phyloP scores from a whole-genome alignment of 2,797 vertebrate genomes.

The Acanthurus leucopareius region DNA sequence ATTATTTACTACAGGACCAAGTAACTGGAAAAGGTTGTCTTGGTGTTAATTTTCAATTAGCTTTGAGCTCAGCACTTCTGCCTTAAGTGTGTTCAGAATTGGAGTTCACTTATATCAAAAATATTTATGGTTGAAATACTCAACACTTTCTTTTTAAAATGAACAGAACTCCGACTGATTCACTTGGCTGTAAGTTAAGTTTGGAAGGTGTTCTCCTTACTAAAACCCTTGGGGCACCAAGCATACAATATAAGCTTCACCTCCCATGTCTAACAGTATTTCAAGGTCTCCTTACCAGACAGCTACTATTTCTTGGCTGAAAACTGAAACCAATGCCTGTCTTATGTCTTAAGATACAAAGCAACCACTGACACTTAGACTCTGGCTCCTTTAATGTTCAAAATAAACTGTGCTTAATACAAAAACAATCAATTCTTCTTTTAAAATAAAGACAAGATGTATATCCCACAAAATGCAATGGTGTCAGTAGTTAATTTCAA shows the following conservation, averaged over 20 bases:
- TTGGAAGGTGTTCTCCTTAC: background rate
- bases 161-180: conserved; percentile 8
- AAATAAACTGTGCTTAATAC: background rate
- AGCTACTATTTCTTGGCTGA: background rate
- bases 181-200: conserved; percentile 11
- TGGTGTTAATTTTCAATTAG: background rate
- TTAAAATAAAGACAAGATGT: background rate
- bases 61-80: conserved; percentile 4
- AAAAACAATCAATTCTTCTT: background rate
- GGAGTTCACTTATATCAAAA: background rate
- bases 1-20: conserved; percentile 6
- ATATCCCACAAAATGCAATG: background rate
- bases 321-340: background rate
- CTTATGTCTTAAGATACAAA: background rate
- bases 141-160: background rate
- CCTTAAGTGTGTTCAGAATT: background rate
- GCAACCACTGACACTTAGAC: background rate
- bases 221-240: background rate
- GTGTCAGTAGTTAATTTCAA: background rate
- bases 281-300: background rate
- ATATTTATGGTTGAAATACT: background rate
- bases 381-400: background rate
- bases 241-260: too few species aligned
- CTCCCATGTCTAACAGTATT: background rate
- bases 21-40: background rate